Evolutionary conservation across 2,113 vertebrate species (phyloP).

Genomic region (Leucopsar rothschildi): DNA sequence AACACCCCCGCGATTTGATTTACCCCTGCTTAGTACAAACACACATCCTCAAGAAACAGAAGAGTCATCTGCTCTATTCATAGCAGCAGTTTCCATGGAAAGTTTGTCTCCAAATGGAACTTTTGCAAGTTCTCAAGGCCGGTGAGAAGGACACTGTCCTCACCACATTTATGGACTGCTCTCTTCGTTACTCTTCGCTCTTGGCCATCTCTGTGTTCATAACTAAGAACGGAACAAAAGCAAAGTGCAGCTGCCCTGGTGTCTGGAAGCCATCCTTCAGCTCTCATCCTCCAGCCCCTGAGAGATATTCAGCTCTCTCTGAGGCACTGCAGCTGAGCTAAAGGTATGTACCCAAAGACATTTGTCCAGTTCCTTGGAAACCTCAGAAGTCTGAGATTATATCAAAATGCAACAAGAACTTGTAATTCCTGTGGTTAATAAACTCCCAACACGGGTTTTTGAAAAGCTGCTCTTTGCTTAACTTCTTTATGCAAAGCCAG

Average conservation of each 20-base stretch:
- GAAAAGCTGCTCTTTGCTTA: not conserved
- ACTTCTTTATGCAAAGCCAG: not conserved
- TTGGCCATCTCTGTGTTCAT: not conserved
- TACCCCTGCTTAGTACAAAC: not conserved
- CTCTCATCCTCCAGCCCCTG: not conserved
- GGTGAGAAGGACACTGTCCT: not conserved
- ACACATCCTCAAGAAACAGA: not conserved
- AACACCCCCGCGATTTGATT: not conserved
- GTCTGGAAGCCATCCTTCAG: not conserved
- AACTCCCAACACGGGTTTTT: not conserved
- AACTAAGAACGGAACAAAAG: not conserved
- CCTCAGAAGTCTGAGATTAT: not conserved
- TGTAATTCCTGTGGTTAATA: not conserved
- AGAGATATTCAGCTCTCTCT: not conserved
- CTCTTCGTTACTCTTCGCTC: not conserved
- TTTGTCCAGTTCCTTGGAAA: not conserved
- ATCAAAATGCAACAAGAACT: not conserved
- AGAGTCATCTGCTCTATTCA: not conserved
- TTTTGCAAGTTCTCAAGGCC: not conserved
- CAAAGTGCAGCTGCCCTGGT: not conserved
- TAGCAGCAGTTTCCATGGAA: not conserved
- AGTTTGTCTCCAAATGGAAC: not conserved
- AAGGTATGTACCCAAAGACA: not conserved
- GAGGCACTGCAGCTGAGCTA: not conserved
- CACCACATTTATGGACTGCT: not conserved